Evolutionary conservation across 2,888 invertebrate species (phyloP).

Genomic region (Gasteruption jaculator): DNA sequence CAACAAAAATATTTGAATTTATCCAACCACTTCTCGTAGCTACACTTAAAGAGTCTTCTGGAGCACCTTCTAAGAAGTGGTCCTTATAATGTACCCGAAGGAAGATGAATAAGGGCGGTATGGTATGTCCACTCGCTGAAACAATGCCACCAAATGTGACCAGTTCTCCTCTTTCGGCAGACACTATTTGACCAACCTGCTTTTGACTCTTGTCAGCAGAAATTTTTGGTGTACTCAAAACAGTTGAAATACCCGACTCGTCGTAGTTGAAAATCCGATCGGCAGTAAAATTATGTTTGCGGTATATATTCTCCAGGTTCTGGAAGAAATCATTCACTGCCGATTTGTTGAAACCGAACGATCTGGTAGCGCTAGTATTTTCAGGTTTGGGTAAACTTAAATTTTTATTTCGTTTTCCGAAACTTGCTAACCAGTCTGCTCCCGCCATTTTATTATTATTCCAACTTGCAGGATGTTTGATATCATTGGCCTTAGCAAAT

Average conservation of each 20-base stretch:
- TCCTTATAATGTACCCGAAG: constrained; percentile 25
- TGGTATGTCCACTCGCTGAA: constrained; percentile 32
- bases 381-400: constrained; percentile 26
- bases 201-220: constrained; percentile 26
- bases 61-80: constrained; percentile 29
- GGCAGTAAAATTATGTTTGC: constrained; percentile 19
- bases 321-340: constrained; percentile 28
- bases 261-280: constrained; percentile 27
- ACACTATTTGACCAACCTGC: constrained; percentile 40
- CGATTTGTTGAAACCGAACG: constrained; percentile 27
- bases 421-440: constrained; percentile 20
- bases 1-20: constrained; percentile 29
- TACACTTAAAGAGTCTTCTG: constrained; percentile 29
- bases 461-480: constrained; percentile 17
- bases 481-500: constrained; percentile 19
- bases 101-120: constrained; percentile 37
- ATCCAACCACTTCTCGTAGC: constrained; percentile 32
- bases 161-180: constrained; percentile 41
- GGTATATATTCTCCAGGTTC: constrained; percentile 19
- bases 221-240: constrained; percentile 24
- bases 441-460: constrained; percentile 20
- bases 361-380: constrained; percentile 26
- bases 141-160: constrained; percentile 39
- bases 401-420: constrained; percentile 18
- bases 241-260: constrained; percentile 25